Conservation (phyloP, 2,113 vertebrate genomes). For the Lipotes vexillifer region DNA sequence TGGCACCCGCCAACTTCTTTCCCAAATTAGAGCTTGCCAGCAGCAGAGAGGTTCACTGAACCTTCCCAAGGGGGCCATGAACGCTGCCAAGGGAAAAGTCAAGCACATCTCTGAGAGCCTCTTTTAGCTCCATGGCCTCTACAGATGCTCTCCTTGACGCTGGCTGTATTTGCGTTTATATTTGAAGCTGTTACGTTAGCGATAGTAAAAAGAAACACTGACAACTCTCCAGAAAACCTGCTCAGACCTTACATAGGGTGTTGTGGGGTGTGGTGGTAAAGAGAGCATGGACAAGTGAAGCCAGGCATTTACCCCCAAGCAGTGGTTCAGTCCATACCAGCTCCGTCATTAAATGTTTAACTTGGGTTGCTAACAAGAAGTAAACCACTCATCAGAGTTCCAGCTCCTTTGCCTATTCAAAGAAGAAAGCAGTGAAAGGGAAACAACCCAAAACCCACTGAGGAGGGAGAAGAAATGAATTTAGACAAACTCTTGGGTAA, state of each 20-base stretch:
- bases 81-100: background rate
- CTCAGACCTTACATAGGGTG: background rate
- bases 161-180: conserved; percentile 30
- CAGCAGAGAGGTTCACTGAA: background rate
- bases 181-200: conserved; percentile 25
- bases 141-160: background rate
- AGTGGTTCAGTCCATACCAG: background rate
- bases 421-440: too few relatives aligned
- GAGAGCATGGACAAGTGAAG: background rate
- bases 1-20: conserved; percentile 19
- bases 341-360: conserved; percentile 5
- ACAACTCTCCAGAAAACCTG: conserved; percentile 20
- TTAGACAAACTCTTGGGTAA: background rate
- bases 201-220: conserved; percentile 43
- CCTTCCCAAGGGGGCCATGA: background rate
- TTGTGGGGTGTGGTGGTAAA: background rate
- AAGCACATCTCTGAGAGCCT: background rate
- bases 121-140: background rate
- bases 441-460: background rate
- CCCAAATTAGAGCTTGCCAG: background rate
- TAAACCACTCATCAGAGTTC: background rate
- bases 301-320: background rate
- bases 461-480: background rate
- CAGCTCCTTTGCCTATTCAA: background rate
- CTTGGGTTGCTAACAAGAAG: conserved; percentile 5